A percentile compares a stretch with the other conserved stretches of the same genome.
Evolutionary conservation across 2,888 invertebrate species (phyloP).

Genomic region (Portevinia maculata): DNA sequence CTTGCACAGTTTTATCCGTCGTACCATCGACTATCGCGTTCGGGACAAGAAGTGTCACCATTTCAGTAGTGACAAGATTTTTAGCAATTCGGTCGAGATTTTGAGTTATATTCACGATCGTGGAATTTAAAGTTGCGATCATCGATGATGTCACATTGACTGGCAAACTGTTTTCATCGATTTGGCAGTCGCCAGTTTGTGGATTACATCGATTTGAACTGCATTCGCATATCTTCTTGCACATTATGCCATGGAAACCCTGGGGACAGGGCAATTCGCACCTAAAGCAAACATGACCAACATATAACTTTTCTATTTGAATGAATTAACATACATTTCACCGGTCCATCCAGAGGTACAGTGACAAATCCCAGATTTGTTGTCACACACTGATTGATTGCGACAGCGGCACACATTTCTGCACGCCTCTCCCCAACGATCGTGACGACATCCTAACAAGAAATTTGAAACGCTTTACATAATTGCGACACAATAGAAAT

Average conservation of each 20-base stretch:
- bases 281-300: constrained; percentile 71
- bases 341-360: constrained; percentile 89
- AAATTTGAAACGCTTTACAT: neutral
- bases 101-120: constrained; percentile 81
- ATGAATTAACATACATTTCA: constrained; percentile 85
- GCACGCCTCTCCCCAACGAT: constrained; percentile 91
- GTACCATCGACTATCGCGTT: constrained; percentile 74
- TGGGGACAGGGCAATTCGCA: constrained; percentile 81
- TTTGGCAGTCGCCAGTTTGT: constrained; percentile 72
- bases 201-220: constrained; percentile 77
- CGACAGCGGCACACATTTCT: constrained; percentile 86
- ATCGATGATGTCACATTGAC: constrained; percentile 80
- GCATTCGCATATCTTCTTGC: constrained; percentile 80
- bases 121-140: constrained; percentile 81
- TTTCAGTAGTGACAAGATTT: constrained; percentile 76
- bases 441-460: constrained; percentile 86
- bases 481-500: no score
- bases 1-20: constrained; percentile 78
- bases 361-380: constrained; percentile 86
- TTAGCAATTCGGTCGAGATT: constrained; percentile 80
- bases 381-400: constrained; percentile 86
- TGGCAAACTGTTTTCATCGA: constrained; percentile 37
- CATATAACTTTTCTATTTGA: constrained; percentile 13
- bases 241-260: constrained; percentile 81
- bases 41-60: constrained; percentile 65